Conservation (phyloP, 2,113 vertebrate genomes). For the Megaptera novaeangliae region DNA sequence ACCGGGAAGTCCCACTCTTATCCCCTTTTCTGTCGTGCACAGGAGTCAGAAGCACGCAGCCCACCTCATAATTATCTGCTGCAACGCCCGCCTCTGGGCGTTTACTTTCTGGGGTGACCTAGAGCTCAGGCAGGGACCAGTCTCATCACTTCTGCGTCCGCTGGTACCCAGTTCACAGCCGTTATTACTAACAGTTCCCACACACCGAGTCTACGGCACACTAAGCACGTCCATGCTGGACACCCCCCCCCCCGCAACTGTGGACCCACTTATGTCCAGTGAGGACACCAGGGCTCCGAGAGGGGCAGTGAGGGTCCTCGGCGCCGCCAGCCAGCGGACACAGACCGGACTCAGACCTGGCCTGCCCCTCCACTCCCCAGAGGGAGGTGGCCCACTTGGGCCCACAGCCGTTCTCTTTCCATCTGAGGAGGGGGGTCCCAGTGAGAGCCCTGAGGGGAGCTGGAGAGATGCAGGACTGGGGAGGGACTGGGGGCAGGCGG, state of each 20-base stretch:
- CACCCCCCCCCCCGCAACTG: no score
- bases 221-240: not conserved
- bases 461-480: not conserved
- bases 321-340: fast-evolving
- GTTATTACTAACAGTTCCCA: fast-evolving
- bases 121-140: not conserved
- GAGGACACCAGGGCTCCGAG: not conserved
- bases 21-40: not conserved
- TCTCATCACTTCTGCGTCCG: fast-evolving
- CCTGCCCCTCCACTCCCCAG: not conserved
- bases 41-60: not conserved
- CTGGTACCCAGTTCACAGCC: not conserved
- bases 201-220: fast-evolving
- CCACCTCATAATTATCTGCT: fast-evolving
- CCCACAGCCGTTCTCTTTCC: not conserved
- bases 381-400: fast-evolving
- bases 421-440: not conserved
- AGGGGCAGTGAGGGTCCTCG: fast-evolving
- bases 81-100: not conserved
- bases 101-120: not conserved
- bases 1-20: no score
- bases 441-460: not conserved
- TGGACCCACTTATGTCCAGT: fast-evolving
- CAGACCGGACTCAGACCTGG: not conserved
- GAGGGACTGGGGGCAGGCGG: not conserved